Evolutionary conservation across 64 coral and sea anemone species (phyloP).

Genomic region (Actinia tenebrosa): DNA sequence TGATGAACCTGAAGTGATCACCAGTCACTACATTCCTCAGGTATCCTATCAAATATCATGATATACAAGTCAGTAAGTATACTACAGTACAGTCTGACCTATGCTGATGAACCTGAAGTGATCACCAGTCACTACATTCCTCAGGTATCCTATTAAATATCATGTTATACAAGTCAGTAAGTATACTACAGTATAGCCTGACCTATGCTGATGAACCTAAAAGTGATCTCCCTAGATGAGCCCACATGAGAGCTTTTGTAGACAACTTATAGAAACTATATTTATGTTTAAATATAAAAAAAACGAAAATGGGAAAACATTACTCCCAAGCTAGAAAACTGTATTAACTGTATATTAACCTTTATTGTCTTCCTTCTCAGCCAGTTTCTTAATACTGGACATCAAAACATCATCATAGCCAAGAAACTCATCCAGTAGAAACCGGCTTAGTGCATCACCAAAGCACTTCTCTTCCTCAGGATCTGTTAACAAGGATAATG

Average conservation of each 20-base stretch:
- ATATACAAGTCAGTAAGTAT: neutral
- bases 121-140: slow-evolving; percentile 79
- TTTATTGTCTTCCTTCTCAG: slow-evolving; percentile 98
- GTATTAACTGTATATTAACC: slow-evolving; percentile 11
- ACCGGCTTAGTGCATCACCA: slow-evolving; percentile 85
- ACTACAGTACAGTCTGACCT: neutral
- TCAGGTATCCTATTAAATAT: slow-evolving; percentile 64
- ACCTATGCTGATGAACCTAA: too few species aligned
- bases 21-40: slow-evolving; percentile 93
- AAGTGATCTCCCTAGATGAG: too few species aligned
- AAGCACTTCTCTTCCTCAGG: slow-evolving; percentile 89
- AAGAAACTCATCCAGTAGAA: slow-evolving; percentile 94
- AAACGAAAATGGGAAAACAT: neutral
- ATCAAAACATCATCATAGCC: slow-evolving; percentile 99
- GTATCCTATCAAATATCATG: slow-evolving; percentile 49
- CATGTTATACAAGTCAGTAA: neutral
- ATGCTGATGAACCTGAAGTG: too few species aligned
- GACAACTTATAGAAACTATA: too few species aligned
- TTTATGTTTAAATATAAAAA: too few species aligned
- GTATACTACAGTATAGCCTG: neutral
- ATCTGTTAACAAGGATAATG: slow-evolving; percentile 38
- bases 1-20: slow-evolving; percentile 94
- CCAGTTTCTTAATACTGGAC: slow-evolving; percentile 95
- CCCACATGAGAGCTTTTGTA: too few species aligned
- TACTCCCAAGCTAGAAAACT: neutral